Percentiles rank a stretch among this genome's conserved stretches.
Conservation (phyloP, 2,888 invertebrate genomes). For the Unio pictorum region DNA sequence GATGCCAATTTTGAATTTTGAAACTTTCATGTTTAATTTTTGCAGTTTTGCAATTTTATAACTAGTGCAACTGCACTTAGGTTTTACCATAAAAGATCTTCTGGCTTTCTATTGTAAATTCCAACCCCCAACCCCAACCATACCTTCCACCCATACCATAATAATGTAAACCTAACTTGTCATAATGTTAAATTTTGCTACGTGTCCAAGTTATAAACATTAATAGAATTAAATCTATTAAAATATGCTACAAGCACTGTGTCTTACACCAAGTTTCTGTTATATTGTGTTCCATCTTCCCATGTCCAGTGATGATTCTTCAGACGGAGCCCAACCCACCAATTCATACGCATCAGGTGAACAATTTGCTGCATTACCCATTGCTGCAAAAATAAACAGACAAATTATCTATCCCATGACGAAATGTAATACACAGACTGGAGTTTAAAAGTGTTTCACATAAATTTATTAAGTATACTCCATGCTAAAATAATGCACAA, state of each 20-base stretch:
- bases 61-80: too few species aligned
- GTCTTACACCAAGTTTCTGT: constrained; percentile 34
- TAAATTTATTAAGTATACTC: too few species aligned
- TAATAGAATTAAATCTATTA: background rate
- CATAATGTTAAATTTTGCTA: background rate
- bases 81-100: too few species aligned
- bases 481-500: too few species aligned
- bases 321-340: constrained; percentile 40
- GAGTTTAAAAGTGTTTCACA: too few species aligned
- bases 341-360: constrained; percentile 26
- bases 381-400: constrained; percentile 67
- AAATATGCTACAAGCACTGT: background rate
- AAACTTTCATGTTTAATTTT: too few species aligned
- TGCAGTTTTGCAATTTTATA: too few species aligned
- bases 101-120: too few species aligned
- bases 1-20: too few species aligned
- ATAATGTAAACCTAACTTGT: background rate
- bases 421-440: background rate
- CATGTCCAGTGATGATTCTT: constrained; percentile 40
- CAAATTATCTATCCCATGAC: background rate
- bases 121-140: too few species aligned
- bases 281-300: constrained; percentile 39
- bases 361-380: constrained; percentile 27
- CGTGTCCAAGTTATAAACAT: background rate
- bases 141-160: too few species aligned